A percentile compares a stretch with the other conserved stretches of the same genome.
Conservation (phyloP, 1,140 invertebrate species). For the Aplysia californica region DNA sequence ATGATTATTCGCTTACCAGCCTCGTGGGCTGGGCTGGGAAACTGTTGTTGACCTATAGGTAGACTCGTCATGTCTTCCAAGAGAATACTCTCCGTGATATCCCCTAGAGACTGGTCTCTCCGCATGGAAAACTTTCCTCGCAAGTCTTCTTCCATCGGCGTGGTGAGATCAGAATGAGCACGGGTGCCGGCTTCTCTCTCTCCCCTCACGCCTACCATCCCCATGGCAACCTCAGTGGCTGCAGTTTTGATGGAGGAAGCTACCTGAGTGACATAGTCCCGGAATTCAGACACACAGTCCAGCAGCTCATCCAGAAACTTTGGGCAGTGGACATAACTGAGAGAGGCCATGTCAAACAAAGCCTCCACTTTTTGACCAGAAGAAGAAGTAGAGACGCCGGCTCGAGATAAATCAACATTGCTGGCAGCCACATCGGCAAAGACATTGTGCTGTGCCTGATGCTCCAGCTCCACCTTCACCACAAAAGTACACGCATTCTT, state of each 20-base stretch:
- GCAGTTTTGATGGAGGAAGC: slow-evolving; percentile 88
- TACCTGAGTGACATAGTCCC: slow-evolving; percentile 76
- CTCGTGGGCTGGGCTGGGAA: not conserved
- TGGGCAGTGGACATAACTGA: slow-evolving; percentile 93
- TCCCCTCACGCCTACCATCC: slow-evolving; percentile 74
- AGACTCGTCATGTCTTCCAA: slow-evolving; percentile 26
- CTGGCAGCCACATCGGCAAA: too few relatives aligned
- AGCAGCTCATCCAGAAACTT: slow-evolving; percentile 84
- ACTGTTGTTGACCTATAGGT: not conserved
- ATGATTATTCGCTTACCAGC: slow-evolving; percentile 44
- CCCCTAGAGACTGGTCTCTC: slow-evolving; percentile 32
- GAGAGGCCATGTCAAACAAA: slow-evolving; percentile 85
- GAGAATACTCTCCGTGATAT: slow-evolving; percentile 34
- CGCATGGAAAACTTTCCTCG: not conserved
- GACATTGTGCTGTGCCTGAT: too few relatives aligned
- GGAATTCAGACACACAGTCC: slow-evolving; percentile 82
- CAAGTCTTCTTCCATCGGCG: not conserved
- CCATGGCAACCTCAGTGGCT: slow-evolving; percentile 93
- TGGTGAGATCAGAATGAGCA: too few relatives aligned
- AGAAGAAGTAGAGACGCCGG: too few relatives aligned
- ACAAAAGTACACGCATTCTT: slow-evolving; percentile 30
- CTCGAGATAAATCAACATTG: too few relatives aligned
- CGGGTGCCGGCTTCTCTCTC: slow-evolving; percentile 1
- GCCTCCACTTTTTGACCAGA: too few relatives aligned
- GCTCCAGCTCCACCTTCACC: too few relatives aligned